These are phyloP conservation scores for Rhynchonycteris naso DNA, from an alignment of 2,797 vertebrate species.

Conservation along the genomic window DNA sequence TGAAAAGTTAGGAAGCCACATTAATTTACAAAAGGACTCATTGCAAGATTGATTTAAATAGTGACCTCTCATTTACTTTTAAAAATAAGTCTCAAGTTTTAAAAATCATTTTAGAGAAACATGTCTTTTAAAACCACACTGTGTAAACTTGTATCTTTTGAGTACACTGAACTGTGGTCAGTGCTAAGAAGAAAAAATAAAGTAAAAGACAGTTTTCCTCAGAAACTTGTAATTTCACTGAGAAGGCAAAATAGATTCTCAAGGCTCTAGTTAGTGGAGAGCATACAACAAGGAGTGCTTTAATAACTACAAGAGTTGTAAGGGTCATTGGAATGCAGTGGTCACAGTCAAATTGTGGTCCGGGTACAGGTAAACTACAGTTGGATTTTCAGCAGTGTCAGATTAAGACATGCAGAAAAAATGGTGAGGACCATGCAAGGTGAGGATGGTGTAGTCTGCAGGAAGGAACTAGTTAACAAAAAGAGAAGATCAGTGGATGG, in stretches of 20 bases:
- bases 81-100: not conserved
- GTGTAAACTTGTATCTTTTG: not conserved
- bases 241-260: not conserved
- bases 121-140: not conserved
- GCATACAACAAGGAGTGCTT: not conserved
- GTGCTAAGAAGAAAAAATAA: not conserved
- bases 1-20: conserved; percentile 25
- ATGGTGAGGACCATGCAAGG: not conserved
- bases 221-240: not conserved
- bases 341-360: not conserved
- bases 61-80: not conserved
- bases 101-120: conserved; percentile 32
- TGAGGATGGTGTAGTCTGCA: not conserved
- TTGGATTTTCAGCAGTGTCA: not conserved
- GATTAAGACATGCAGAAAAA: not conserved
- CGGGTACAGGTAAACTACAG: not conserved
- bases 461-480: not conserved
- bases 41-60: not conserved
- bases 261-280: not conserved
- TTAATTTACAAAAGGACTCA: conserved; percentile 31
- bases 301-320: not conserved
- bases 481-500: not conserved
- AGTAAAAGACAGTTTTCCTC: not conserved
- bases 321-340: not conserved
- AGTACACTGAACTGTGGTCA: not conserved